Evolutionary conservation across 92 coral and sea anemone genomes (phyloP).

Genomic region (Chrysogorgia sp.): DNA sequence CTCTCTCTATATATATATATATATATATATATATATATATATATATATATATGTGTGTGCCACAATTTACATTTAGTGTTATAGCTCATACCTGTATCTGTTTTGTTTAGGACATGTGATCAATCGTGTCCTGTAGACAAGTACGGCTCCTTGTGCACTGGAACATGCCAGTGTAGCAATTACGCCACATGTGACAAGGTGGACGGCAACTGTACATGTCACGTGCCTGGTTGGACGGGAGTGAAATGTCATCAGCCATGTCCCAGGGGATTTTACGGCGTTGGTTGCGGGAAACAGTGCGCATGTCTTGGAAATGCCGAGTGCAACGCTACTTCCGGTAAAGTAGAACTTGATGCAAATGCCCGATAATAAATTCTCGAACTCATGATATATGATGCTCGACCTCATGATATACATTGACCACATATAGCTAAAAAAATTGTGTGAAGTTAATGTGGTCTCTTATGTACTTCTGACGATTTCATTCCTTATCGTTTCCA

Average conservation of each 20-base stretch:
- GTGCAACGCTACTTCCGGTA: slow-evolving; percentile 80
- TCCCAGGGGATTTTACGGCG: slow-evolving; percentile 74
- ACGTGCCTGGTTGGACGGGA: slow-evolving; percentile 80
- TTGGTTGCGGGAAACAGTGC: slow-evolving; percentile 66
- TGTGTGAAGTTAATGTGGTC: background rate
- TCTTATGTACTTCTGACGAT: background rate
- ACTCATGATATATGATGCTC: background rate
- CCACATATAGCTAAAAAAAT: background rate
- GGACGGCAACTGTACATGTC: slow-evolving; percentile 83
- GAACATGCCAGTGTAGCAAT: slow-evolving; percentile 68
- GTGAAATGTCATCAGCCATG: slow-evolving; percentile 81
- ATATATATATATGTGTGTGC: background rate
- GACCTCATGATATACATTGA: background rate
- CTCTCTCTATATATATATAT: no score
- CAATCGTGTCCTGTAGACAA: slow-evolving; percentile 68
- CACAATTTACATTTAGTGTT: background rate
- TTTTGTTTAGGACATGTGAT: slow-evolving; percentile 65
- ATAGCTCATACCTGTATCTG: background rate
- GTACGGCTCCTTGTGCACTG: slow-evolving; percentile 75
- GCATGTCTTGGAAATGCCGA: slow-evolving; percentile 71
- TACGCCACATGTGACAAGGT: slow-evolving; percentile 64
- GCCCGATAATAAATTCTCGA: no score
- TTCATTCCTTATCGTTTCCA: slow-evolving; percentile 46
- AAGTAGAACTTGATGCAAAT: background rate
- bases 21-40: no score